phyloP scores from a whole-genome alignment of 2,888 invertebrate species.

The Ophioninae sp. region DNA sequence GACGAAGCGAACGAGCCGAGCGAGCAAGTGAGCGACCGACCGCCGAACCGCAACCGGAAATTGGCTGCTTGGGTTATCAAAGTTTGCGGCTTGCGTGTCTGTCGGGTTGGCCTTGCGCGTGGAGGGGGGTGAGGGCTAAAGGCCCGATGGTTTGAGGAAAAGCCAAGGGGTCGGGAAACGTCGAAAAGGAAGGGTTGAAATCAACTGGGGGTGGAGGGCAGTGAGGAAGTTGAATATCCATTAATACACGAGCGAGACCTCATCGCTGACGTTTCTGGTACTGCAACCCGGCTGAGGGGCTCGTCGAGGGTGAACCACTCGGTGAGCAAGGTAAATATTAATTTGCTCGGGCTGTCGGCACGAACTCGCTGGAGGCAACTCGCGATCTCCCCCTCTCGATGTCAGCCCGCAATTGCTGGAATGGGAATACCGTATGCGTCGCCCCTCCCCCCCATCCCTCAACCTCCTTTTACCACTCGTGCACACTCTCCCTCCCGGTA shows the following conservation, averaged over 20 bases:
- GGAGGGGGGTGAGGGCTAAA: conserved; percentile 48
- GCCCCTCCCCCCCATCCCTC: conserved; percentile 50
- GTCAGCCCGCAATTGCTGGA: conserved; percentile 51
- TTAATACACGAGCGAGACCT: conserved; percentile 79
- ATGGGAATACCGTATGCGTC: conserved; percentile 50
- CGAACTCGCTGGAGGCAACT: conserved; percentile 63
- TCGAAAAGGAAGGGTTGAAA: conserved; percentile 52
- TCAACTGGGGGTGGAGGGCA: conserved; percentile 43
- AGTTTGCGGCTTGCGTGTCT: conserved; percentile 81
- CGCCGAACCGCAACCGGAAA: conserved; percentile 80
- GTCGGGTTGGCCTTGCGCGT: conserved; percentile 66
- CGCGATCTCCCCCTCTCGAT: conserved; percentile 35
- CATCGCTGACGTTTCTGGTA: conserved; percentile 67
- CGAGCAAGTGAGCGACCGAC: conserved; percentile 67
- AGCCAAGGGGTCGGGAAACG: conserved; percentile 52
- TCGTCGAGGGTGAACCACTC: conserved; percentile 58
- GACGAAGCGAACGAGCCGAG: conserved; percentile 65
- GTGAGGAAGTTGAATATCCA: conserved; percentile 74
- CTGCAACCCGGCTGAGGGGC: conserved; percentile 37
- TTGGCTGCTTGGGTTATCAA: conserved; percentile 81
- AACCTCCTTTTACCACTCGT: no score
- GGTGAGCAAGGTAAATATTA: conserved; percentile 79
- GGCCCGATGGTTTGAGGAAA: conserved; percentile 47
- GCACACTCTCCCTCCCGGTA: no score
- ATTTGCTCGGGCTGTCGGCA: conserved; percentile 75